phyloP scores from a whole-genome alignment of 2,113 vertebrate species.

The Okapia johnstoni region DNA sequence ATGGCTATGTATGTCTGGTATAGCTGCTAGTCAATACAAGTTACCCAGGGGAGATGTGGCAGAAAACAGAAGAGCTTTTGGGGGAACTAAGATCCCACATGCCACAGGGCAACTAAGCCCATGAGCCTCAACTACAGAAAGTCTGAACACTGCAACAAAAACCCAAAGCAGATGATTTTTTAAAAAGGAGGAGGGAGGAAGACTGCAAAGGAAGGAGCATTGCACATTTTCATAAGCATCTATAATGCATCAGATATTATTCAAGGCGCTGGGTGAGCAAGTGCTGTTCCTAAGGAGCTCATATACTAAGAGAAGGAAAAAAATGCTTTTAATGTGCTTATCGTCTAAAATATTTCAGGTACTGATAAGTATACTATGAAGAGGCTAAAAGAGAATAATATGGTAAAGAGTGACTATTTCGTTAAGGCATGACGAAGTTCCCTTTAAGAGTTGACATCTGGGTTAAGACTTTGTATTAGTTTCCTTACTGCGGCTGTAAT shows the following conservation, averaged over 20 bases:
- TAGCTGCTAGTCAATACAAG: background rate
- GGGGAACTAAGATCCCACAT: background rate
- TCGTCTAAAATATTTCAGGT: background rate
- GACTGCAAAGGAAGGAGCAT: background rate
- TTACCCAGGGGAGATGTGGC: background rate
- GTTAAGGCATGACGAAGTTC: background rate
- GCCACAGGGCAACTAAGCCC: background rate
- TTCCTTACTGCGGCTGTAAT: background rate
- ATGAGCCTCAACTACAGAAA: background rate
- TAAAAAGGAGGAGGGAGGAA: background rate
- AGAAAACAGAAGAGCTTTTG: background rate
- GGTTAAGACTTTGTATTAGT: background rate
- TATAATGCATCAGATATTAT: background rate
- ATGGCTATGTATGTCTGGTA: background rate
- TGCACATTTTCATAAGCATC: background rate
- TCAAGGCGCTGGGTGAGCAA: background rate
- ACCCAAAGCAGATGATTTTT: background rate
- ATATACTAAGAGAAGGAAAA: background rate
- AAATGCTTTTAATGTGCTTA: background rate
- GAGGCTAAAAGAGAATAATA: background rate
- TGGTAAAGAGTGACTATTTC: background rate
- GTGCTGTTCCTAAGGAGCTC: background rate
- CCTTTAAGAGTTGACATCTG: background rate
- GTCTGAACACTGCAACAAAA: background rate
- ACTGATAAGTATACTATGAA: background rate